These are phyloP conservation scores for Lutra lutra DNA, from an alignment of 2,797 vertebrate genomes.

Conservation along the genomic window DNA sequence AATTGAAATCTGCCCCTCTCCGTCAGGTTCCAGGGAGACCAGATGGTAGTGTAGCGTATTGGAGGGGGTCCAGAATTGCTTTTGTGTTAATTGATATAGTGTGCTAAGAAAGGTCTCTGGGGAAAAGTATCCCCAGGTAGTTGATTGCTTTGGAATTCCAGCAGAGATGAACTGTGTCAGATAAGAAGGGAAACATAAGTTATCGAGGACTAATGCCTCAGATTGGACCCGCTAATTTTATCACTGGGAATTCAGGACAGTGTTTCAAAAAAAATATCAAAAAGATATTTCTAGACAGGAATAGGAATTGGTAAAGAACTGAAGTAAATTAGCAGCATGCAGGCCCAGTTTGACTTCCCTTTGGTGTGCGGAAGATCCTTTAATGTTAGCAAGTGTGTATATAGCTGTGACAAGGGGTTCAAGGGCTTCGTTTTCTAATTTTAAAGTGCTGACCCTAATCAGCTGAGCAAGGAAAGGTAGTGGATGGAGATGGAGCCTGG, in stretches of 20 bases:
- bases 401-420: conserved; percentile 52
- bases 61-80: conserved; percentile 85
- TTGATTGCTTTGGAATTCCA: conserved; percentile 86
- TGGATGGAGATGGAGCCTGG: not conserved
- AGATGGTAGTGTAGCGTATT: conserved; percentile 83
- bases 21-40: conserved; percentile 82
- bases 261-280: conserved; percentile 65
- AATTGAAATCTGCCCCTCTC: conserved; percentile 83
- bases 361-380: conserved; percentile 68
- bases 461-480: conserved; percentile 32
- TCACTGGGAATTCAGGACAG: conserved; percentile 62
- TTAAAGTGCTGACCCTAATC: conserved; percentile 76
- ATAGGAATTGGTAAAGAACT: conserved; percentile 50
- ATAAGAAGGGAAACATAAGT: conserved; percentile 80
- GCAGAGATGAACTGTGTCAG: conserved; percentile 83
- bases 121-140: conserved; percentile 85
- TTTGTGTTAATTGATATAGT: conserved; percentile 87
- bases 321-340: conserved; percentile 66
- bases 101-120: conserved; percentile 79
- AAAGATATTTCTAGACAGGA: conserved; percentile 62
- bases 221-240: conserved; percentile 78
- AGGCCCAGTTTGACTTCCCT: conserved; percentile 63
- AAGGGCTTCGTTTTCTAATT: conserved; percentile 75
- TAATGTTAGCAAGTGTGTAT: conserved; percentile 61
- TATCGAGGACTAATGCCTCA: conserved; percentile 75